Evolutionary conservation across 2,888 invertebrate genomes (phyloP), one percentile per base, ranked within the genome.

Genomic region (Hypercompe scribonia): DNA sequence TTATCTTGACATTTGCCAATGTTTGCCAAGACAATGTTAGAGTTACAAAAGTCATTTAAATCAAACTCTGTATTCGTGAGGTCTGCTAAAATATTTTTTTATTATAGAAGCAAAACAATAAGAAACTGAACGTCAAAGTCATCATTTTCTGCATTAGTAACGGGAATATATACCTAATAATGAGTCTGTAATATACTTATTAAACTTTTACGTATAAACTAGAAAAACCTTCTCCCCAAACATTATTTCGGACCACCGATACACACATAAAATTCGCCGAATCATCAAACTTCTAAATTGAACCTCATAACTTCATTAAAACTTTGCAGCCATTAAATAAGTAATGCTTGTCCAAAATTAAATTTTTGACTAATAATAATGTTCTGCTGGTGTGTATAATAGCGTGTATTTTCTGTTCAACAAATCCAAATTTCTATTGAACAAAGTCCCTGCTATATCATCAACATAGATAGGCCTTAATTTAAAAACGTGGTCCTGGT

Each of bases 301-400:
- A 68, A 78, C 79, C 78, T 81, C 76, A 66, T 72, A 82, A 84
- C 81, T 79, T 84, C 81, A 83, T 84, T 84, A 84, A 82, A 84
- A 84, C 73, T 84, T 83, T 36, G 24, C 64, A 39, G 39, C 63
- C 71, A 65, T 73, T 73, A 80, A 80, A 81, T 80, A 79, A 74
- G 76, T 78, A 78, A 81, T 77, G 74, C 73, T 64, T 73, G 78
- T 74, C 73, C 63, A 61, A 77, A 79, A 82, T 84, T 84, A 75
- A 84, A 82, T 82, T 79, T 83, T 84, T 76, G 73, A 73, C 79
- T 76, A 78, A 79, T 83, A 77, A 78, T 72, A 79, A 78, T 76
- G 75, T 81, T 81, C 75, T 75, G 46, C 28, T 31, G 10, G 61
- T 61, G 65, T 46, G 68, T 75, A 77, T 76, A 78, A 77, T 66